These are phyloP conservation scores for Camelus bactrianus DNA, from an alignment of 2,113 vertebrate species.

Conservation along the genomic window DNA sequence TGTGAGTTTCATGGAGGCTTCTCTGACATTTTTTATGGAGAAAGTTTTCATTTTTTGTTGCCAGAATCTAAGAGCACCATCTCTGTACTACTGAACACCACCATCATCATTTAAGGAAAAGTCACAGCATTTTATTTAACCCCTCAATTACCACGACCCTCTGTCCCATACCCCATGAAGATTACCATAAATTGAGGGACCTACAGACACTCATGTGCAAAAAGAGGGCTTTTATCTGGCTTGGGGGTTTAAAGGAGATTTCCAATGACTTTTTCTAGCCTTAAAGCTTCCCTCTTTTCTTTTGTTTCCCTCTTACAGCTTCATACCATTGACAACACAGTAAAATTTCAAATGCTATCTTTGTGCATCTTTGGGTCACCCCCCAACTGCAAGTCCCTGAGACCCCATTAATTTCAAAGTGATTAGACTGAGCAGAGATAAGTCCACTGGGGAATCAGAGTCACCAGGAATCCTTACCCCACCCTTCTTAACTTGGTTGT, in stretches of 20 bases:
- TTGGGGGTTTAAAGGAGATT: not conserved
- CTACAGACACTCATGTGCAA: not conserved
- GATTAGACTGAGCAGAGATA: not conserved
- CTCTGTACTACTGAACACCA: not conserved
- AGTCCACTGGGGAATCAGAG: not conserved
- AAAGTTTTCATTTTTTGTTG: not conserved
- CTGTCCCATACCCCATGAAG: not conserved
- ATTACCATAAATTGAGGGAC: not conserved
- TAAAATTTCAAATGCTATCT: conserved; percentile 2
- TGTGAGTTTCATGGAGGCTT: not conserved
- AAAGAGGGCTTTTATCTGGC: not conserved
- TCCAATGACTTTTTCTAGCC: not conserved
- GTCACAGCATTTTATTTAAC: not conserved
- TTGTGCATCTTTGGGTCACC: not conserved
- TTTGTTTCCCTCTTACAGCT: not conserved
- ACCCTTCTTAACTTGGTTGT: not conserved
- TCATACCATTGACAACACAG: not conserved
- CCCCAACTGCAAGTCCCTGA: not conserved
- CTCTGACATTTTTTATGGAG: not conserved
- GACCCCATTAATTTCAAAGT: conserved; percentile 17
- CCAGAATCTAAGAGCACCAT: not conserved
- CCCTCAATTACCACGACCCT: not conserved
- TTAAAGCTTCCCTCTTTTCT: conserved; percentile 26
- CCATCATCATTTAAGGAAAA: not conserved
- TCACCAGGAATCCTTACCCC: not conserved